Base-by-base conservation (phyloP, 2,113 vertebrate species). In the Tragelaphus buxtoni region DNA sequence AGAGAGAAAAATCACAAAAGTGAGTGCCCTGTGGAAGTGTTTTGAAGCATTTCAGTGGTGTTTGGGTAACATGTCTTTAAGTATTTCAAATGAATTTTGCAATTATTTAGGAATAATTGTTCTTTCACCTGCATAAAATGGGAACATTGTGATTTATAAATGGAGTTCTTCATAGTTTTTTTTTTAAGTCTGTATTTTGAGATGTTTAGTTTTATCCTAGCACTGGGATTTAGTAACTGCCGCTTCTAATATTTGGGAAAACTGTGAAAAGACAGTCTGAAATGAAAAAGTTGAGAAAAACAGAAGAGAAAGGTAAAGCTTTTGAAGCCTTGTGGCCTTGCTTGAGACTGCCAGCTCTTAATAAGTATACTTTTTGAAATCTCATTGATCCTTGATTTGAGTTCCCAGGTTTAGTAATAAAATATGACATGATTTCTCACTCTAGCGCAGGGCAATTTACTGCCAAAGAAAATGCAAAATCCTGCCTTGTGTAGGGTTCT, bases 1-100 rank as follows among this genome's bases (percentile, higher is more conserved):
- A 72, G 93, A 98, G 97, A 97, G 97, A 98, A 98, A 98, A 81
- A 91, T 94, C 53, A 95, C 55, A 93, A 95, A 98, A 94, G 82
- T 97, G 87, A 98, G 9, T 96, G 81, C 95, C 30, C 32, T 96
- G 16, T 97, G 93, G 84, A 93, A 95, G 93, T 83, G 93, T 90
- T 88, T 0, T 1, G 76, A 96, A 79, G 49, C 97, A 96, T 97
- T 98, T 97, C 98, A 97, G 92, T 98, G 91, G 88, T 97, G 83
- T 91, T 98, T 98, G 96, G 94, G 58, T 93, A 81, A 89, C 93
- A 97, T 88, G 86, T 39, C 97, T 98, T 97, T 98, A 79, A 96
- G 89, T 90, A 84, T 94, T 90, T 91, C 97, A 98, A 97, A 94
- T 95, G 85, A n/a, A 94, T 83, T 47, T 83, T 55, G 7, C 2